Conservation (phyloP, 2,797 vertebrate species). For the Cryptoprocta ferox region DNA sequence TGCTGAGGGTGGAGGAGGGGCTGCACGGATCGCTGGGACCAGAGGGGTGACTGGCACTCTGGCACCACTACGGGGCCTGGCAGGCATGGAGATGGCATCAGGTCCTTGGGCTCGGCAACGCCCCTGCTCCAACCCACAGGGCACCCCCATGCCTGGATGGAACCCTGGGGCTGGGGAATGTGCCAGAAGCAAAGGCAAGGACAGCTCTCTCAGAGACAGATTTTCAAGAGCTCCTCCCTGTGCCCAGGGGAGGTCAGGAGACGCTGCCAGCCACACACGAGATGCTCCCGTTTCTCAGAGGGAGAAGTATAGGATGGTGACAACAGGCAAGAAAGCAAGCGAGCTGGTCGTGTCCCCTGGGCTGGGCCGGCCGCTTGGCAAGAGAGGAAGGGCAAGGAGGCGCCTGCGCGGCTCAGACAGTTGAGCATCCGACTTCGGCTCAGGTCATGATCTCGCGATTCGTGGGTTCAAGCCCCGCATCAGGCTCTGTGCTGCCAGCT, state of each 20-base stretch:
- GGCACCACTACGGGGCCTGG: background rate
- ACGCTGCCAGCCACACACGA: accelerated
- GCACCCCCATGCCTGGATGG: background rate
- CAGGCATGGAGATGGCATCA: background rate
- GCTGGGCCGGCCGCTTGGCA: background rate
- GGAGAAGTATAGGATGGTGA: background rate
- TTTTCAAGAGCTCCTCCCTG: accelerated
- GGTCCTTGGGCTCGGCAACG: background rate
- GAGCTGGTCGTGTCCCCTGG: accelerated
- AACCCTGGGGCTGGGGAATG: background rate
- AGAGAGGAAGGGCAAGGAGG: background rate
- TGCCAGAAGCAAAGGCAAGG: background rate
- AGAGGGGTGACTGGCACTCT: accelerated
- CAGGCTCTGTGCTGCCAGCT: too few species aligned
- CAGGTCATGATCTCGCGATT: too few species aligned
- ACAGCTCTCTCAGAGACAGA: background rate
- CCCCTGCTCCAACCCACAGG: too few species aligned
- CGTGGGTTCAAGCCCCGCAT: too few species aligned
- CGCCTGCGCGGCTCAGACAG: too few species aligned
- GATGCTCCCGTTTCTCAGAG: background rate
- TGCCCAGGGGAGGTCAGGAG: background rate
- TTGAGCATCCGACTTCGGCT: too few species aligned
- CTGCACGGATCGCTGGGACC: accelerated
- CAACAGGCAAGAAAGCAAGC: background rate
- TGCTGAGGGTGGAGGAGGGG: background rate